Base-by-base conservation (phyloP, 2,797 vertebrate genomes). In the Phrynocephalus vlangalii region DNA sequence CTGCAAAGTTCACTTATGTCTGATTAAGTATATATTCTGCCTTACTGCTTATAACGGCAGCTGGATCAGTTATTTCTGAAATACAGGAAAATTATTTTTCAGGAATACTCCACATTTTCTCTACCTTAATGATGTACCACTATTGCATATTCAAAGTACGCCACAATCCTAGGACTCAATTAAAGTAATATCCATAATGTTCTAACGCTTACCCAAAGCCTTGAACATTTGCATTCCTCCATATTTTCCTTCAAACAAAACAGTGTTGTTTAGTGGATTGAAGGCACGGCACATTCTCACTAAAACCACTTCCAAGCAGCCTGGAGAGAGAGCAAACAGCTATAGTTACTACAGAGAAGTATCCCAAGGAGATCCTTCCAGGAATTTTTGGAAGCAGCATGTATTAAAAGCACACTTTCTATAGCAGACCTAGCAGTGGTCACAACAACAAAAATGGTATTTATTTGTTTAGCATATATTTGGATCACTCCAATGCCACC, bases 181-280 rank as follows among this genome's bases (percentile, higher is more conserved):
- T 88, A 18, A 63, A 85, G 2, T 5, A 81, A 87, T 89, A 48
- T 2, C 22, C 44, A 76, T 56, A 56, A 56, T 56, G 52, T 56
- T 56, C 20, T 83, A 60, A 44, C 16, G 90, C 95, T 94, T 97
- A 99, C 99, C 99, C 94, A 99, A 97, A 92, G 99, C 97, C 97
- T 99, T 99, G 96, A 99, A 99, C 98, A 99, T 98, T 95, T 99
- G 99, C 98, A 99, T 99, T 93, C 99, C 98, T 94, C 98, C 99
- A 87, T 99, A 99, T 96, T 99, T 99, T 93, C 99, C 99, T 97
- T 99, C 99, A 96, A 99, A 99, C 93, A 99, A 98, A 95, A 99
- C 99, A 73, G 99, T 99, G 97, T 99, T 99, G 97, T 99, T 99
- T 94, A 99, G 97, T 91, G 99, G 99, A 93, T 99, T 99, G 96